Conservation (phyloP, 2,888 invertebrate genomes). For the Philonicus albiceps region DNA sequence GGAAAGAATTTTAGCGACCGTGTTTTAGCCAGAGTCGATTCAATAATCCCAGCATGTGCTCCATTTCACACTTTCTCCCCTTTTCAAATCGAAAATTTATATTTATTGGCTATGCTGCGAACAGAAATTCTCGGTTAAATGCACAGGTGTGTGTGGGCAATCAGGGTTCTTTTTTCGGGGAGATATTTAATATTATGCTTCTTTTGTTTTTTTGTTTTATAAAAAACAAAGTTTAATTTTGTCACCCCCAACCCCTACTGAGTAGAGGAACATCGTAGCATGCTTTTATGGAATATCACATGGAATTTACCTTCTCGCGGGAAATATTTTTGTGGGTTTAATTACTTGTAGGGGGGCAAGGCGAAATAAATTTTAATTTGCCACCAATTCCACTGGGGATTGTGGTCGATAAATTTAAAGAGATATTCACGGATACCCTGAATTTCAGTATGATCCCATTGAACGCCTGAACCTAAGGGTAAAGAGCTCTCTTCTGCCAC, state of each 20-base stretch:
- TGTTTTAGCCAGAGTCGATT: neutral
- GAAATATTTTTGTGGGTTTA: neutral
- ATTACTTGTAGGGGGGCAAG: neutral
- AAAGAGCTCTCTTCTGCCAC: neutral
- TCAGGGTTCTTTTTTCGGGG: neutral
- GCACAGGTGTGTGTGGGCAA: neutral
- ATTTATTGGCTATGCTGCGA: neutral
- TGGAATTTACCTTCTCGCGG: neutral
- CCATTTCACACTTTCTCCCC: neutral
- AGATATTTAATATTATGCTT: neutral
- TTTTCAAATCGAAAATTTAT: neutral
- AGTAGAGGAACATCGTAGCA: neutral
- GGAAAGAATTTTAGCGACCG: neutral
- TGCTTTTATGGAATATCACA: neutral
- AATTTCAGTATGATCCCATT: neutral
- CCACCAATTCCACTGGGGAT: neutral
- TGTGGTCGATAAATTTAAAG: neutral
- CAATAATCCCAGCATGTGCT: neutral
- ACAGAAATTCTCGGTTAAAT: neutral
- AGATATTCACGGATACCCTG: neutral
- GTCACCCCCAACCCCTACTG: neutral
- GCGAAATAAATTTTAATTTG: neutral
- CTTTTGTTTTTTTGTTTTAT: neutral
- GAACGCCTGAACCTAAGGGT: neutral
- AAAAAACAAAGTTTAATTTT: neutral